Base-by-base conservation (phyloP, 2,888 invertebrate genomes). In the Philereme transversata region DNA sequence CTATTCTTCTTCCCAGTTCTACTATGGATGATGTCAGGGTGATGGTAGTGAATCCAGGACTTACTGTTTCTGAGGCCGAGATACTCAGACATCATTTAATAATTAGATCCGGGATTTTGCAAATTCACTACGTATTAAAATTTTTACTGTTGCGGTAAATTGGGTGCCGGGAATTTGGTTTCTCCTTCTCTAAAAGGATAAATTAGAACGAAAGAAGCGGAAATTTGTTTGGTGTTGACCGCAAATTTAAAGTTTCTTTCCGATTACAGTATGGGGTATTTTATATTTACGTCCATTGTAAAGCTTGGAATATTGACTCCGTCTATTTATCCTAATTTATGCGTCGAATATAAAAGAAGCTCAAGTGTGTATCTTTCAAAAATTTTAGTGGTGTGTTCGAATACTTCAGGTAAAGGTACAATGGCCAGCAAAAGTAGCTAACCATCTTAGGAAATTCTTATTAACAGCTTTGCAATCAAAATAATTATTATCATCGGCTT, bases 1-100 rank as follows among this genome's bases (percentile, higher is more conserved):
- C 4, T 90, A 85, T 68, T 83, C 88, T 0, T 86, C 81, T 69
- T 79, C 84, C 0, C 87, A 90, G 49, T 90, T 83, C 64, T 90
- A 88, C 68, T 91, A 90, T 35, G 90, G 90, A 78, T 91, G 90
- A 91, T 81, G 34, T 55, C 34, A 46, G 71, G 51, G 8, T 44
- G 75, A 77, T n/a, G 58, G 66, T 33, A 76, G 80, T 65, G 80
- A 78, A n/a, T 10, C 63, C 67, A 65, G 35, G 5, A 56, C 34
- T 49, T 54, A 22, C 6, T 54, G 53, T 55, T 47, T 40, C 10
- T 53, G 48, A 56, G 33, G 7, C 40, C 40, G 8, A 40, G 6
- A 6, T 40, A 7, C 6, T 6, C 6, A 40, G 40, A 40, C 5
- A 7, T 40, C 2, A 40, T 8, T 40, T 6, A 40, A 4, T 8